Base-by-base conservation (phyloP, 2,888 invertebrate species). In the Seira sanloemensis region DNA sequence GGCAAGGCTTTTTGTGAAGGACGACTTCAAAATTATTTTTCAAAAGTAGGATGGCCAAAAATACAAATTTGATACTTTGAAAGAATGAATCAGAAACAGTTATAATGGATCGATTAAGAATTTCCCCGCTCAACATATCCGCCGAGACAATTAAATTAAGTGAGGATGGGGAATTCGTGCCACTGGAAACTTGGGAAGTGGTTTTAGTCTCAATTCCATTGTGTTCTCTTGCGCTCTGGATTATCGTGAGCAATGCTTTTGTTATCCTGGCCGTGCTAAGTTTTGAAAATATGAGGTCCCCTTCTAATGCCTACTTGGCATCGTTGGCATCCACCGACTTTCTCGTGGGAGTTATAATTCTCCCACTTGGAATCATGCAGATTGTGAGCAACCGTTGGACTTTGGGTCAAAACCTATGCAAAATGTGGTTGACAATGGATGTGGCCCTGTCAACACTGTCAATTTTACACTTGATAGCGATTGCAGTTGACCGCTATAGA, bases 381-480 rank as follows among this genome's bases (percentile, higher is more conserved):
- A 67, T 86, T 12, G 37, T 81, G 2, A 24, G 81, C 19, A 46
- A 58, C 27, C 65, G 76, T 0, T 89, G 89, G 89, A 62, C 54
- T 4, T 68, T 86, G 12, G 83, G 80, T 1, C 27, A 23, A 65
- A 27, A 37, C 1, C 7, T 84, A 1, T 89, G 89, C 25, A 81
- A 86, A 74, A 27, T 87, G 0, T 87, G 84, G 75, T 24, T 85
- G 1, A 87, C 87, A 0, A 26, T 85, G 23, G 89, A 88, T 69
- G 84, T 89, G n/a, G 65, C 84, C 9, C 62, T 88, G 0, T 88
- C 88, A 25, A 87, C 86, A 0, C 18, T 86, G 5, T 88, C 88
- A 18, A 89, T 89, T 58, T 84, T 87, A 18, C 89, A 88, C 27
- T 26, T 89, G 46, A 86, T 87, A 71, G 87, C 86, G 4, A 88